Evolutionary conservation across 2,888 invertebrate species (phyloP).

Genomic region (Xylota sylvarum): DNA sequence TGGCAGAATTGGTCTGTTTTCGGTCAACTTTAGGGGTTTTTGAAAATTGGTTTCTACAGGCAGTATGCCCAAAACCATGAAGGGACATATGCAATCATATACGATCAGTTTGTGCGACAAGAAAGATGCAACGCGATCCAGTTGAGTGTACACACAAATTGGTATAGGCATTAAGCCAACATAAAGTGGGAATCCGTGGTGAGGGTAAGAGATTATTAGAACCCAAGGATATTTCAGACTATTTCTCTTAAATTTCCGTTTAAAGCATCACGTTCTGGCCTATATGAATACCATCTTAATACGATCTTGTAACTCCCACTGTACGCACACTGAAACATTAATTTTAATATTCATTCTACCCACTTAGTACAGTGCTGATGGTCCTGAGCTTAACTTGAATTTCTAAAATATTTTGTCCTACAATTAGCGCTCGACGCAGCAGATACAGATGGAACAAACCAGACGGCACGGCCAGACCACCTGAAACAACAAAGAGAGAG

Average conservation of each 20-base stretch:
- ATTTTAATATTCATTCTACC: slow-evolving; percentile 25
- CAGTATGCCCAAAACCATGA: background rate
- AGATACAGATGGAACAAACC: slow-evolving; percentile 11
- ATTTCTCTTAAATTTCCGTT: too few relatives aligned
- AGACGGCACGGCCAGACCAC: background rate
- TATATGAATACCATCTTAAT: background rate
- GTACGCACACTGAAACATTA: background rate
- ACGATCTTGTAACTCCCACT: slow-evolving; percentile 9
- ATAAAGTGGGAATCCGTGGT: too few relatives aligned
- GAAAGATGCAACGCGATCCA: background rate
- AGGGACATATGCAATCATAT: background rate
- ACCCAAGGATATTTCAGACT: too few relatives aligned
- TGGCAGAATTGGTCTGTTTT: slow-evolving; percentile 6
- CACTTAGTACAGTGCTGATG: background rate
- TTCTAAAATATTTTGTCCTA: slow-evolving; percentile 42
- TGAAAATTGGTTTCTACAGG: background rate
- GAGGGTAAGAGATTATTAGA: too few relatives aligned
- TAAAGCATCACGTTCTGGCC: background rate
- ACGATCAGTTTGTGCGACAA: background rate
- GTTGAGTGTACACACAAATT: background rate
- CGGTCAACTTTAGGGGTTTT: slow-evolving; percentile 1
- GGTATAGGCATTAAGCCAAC: too few relatives aligned
- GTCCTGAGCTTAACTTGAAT: slow-evolving; percentile 50
- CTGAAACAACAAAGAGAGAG: background rate
- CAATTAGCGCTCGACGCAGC: slow-evolving; percentile 41